Evolutionary conservation across 2,113 vertebrate species (phyloP).

Genomic region (Osmerus mordax): DNA sequence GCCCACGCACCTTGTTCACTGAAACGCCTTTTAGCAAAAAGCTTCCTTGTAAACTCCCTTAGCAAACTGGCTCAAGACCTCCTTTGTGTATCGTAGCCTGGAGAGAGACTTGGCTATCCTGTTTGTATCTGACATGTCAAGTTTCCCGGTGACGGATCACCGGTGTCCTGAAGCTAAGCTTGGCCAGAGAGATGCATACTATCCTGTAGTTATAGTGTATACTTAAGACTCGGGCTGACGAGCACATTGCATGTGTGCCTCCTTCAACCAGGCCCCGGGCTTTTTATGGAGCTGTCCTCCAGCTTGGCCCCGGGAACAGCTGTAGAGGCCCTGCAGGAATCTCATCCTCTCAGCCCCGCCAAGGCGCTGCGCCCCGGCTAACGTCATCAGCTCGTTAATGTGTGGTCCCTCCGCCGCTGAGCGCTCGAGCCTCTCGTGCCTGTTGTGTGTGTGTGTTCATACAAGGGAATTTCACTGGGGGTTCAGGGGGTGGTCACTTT

Average conservation of each 20-base stretch:
- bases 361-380: conserved; percentile 60
- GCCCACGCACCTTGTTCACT: too few relatives aligned
- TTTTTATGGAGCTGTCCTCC: conserved; percentile 72
- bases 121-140: too few relatives aligned
- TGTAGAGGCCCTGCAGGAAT: conserved; percentile 60
- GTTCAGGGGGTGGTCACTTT: conserved; percentile 65
- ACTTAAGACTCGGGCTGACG: conserved; percentile 28
- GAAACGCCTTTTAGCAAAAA: too few relatives aligned
- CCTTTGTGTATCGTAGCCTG: too few relatives aligned
- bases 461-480: conserved; percentile 44
- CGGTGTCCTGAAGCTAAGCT: conserved; percentile 6
- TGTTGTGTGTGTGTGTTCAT: conserved; percentile 38
- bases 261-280: conserved; percentile 51
- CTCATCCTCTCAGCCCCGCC: conserved; percentile 47
- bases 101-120: too few relatives aligned
- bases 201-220: conserved; percentile 25
- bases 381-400: conserved; percentile 68
- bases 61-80: too few relatives aligned
- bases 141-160: conserved; percentile 14
- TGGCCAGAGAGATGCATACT: conserved; percentile 4
- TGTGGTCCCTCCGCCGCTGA: conserved; percentile 50
- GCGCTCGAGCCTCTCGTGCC: conserved; percentile 28
- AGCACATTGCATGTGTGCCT: conserved; percentile 58
- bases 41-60: too few relatives aligned
- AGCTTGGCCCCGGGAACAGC: conserved; percentile 61